Evolutionary conservation across 2,888 invertebrate genomes (phyloP).

Genomic region (Agrilus cyanescens): DNA sequence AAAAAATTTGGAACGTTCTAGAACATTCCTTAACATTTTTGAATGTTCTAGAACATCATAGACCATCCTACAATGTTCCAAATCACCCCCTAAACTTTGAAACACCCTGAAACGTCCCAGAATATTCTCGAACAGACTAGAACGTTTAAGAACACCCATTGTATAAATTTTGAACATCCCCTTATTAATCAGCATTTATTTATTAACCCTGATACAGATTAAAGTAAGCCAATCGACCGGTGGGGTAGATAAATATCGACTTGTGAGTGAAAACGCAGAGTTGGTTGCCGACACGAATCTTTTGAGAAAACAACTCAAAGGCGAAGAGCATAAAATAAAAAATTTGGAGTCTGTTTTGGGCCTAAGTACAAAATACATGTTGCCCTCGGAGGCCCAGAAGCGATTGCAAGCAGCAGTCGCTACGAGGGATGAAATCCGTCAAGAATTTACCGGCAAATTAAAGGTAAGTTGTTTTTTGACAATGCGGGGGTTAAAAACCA

Average conservation of each 20-base stretch:
- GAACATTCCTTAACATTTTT: too few species aligned
- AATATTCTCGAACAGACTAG: too few species aligned
- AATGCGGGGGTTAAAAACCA: background rate
- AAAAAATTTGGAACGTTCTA: too few species aligned
- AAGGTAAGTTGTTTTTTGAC: slow-evolving; percentile 30
- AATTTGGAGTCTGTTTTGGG: slow-evolving; percentile 65
- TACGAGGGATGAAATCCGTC: slow-evolving; percentile 47
- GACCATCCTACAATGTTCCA: too few species aligned
- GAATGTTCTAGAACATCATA: too few species aligned
- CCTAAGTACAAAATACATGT: slow-evolving; percentile 43
- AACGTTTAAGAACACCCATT: too few species aligned
- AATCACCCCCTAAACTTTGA: too few species aligned
- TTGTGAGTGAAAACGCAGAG: slow-evolving; percentile 58
- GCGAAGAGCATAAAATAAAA: slow-evolving; percentile 50
- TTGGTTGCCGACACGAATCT: slow-evolving; percentile 68
- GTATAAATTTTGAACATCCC: too few species aligned
- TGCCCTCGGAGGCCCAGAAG: slow-evolving; percentile 48
- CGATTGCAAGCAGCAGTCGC: slow-evolving; percentile 51
- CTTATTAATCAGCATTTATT: too few species aligned
- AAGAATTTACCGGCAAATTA: slow-evolving; percentile 41
- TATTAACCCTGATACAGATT: too few species aligned
- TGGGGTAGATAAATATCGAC: slow-evolving; percentile 32
- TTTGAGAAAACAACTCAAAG: slow-evolving; percentile 56
- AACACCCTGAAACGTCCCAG: too few species aligned
- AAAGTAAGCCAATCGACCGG: slow-evolving; percentile 15